phyloP scores from a whole-genome alignment of 2,797 vertebrate species.

The Macroramphosus scolopax region DNA sequence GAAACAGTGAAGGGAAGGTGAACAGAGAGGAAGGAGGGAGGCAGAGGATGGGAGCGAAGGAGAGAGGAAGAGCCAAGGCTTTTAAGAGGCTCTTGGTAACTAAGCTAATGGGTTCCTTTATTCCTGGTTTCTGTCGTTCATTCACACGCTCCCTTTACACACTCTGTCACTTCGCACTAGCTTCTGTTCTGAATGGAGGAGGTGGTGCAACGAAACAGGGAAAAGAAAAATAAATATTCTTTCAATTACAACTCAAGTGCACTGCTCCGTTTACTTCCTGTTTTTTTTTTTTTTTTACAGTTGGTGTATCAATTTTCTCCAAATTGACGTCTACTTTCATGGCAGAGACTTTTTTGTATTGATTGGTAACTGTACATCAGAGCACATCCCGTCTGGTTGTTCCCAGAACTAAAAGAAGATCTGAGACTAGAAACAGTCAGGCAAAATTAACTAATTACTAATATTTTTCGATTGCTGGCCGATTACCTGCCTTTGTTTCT shows the following conservation, averaged over 20 bases:
- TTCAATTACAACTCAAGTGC: conserved; percentile 9
- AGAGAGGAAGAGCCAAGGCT: conserved; percentile 24
- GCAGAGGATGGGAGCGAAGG: background rate
- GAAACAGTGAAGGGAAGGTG: background rate
- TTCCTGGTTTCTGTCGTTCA: conserved; percentile 29
- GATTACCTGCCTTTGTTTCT: too few species aligned
- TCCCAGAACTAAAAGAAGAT: too few species aligned
- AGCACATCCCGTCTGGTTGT: too few species aligned
- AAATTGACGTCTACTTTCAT: background rate
- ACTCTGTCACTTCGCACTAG: conserved; percentile 40
- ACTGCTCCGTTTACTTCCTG: conserved; percentile 2
- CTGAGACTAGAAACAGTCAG: too few species aligned
- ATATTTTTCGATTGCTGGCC: too few species aligned
- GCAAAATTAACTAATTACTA: too few species aligned
- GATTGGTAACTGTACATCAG: too few species aligned
- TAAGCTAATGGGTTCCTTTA: conserved; percentile 51
- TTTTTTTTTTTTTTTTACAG: conserved; percentile 17
- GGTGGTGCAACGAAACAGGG: conserved; percentile 1
- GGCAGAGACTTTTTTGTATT: too few species aligned
- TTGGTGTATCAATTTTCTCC: background rate
- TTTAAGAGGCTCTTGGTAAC: conserved; percentile 55
- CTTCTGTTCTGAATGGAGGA: conserved; percentile 35
- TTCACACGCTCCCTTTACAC: conserved; percentile 45
- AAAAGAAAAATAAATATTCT: conserved; percentile 26
- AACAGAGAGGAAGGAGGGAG: background rate